Evolutionary conservation across 2,113 vertebrate genomes (phyloP).

Genomic region (Elanoides forficatus): DNA sequence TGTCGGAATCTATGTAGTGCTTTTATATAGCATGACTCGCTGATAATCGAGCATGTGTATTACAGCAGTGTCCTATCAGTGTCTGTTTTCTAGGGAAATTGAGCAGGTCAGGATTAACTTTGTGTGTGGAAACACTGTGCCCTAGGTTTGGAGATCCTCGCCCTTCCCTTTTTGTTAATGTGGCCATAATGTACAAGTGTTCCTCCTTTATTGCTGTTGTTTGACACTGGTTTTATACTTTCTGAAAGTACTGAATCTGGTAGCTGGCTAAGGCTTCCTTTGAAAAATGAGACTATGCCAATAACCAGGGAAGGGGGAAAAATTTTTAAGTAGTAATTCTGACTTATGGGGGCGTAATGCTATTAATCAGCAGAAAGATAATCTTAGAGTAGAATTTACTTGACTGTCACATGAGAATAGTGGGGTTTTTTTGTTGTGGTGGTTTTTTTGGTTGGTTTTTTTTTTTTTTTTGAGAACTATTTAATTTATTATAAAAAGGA

Average conservation of each 20-base stretch:
- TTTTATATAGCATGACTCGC: neutral
- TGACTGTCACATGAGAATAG: neutral
- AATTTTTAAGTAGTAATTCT: neutral
- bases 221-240: neutral
- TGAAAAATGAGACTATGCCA: neutral
- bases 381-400: neutral
- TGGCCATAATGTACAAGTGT: neutral
- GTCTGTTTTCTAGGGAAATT: neutral
- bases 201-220: neutral
- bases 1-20: neutral
- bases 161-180: neutral
- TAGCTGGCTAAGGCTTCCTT: neutral
- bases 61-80: neutral
- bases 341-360: accelerated
- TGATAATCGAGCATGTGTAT: neutral
- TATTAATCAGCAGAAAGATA: neutral
- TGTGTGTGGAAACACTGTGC: neutral
- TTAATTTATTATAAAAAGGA: neutral
- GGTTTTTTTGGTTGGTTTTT: no score
- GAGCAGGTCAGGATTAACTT: neutral
- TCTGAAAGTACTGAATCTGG: neutral
- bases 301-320: neutral
- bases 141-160: neutral
- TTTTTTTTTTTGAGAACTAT: neutral
- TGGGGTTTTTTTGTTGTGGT: neutral